Conservation (phyloP, 2,797 vertebrate species). For the Petrocephalus schoutedeni region DNA sequence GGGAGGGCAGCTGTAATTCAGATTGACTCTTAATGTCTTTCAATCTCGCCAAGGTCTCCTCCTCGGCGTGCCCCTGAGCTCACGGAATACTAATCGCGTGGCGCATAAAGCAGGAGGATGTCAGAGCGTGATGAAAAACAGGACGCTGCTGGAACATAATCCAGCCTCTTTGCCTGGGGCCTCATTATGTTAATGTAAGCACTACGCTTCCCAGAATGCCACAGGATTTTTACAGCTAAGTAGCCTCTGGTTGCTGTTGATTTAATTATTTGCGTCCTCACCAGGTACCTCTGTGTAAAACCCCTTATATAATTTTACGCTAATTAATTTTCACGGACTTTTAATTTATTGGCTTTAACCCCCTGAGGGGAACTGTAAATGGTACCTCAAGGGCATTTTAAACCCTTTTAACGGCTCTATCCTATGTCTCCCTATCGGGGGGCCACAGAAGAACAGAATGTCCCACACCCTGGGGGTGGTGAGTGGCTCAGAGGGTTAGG, state of each 20-base stretch:
- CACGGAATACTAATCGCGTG: slow-evolving; percentile 55
- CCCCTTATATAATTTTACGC: slow-evolving; percentile 1
- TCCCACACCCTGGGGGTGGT: not conserved
- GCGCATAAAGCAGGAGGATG: slow-evolving; percentile 35
- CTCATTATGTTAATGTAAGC: not conserved
- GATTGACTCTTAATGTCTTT: slow-evolving; percentile 56
- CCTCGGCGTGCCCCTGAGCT: slow-evolving; percentile 42
- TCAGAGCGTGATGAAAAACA: slow-evolving; percentile 31
- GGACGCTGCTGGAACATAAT: not conserved
- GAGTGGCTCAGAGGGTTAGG: not conserved
- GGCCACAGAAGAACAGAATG: not conserved
- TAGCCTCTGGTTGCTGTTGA: not conserved
- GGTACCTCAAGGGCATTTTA: not conserved
- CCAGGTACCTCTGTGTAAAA: not conserved
- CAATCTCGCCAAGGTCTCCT: slow-evolving; percentile 60
- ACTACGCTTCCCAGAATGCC: slow-evolving; percentile 13
- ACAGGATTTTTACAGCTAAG: not conserved
- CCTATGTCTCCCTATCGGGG: not conserved
- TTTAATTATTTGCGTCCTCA: slow-evolving; percentile 12
- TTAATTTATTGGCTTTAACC: not conserved
- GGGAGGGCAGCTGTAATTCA: slow-evolving; percentile 52
- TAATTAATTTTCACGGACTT: slow-evolving; percentile 8
- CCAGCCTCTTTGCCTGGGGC: slow-evolving; percentile 1
- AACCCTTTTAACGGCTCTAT: not conserved
- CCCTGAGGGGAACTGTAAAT: not conserved